A percentile compares a stretch with the other conserved stretches of the same genome.
These are phyloP conservation scores for Hylomyscus alleni DNA, from an alignment of 2,797 vertebrate species.

Conservation along the genomic window DNA sequence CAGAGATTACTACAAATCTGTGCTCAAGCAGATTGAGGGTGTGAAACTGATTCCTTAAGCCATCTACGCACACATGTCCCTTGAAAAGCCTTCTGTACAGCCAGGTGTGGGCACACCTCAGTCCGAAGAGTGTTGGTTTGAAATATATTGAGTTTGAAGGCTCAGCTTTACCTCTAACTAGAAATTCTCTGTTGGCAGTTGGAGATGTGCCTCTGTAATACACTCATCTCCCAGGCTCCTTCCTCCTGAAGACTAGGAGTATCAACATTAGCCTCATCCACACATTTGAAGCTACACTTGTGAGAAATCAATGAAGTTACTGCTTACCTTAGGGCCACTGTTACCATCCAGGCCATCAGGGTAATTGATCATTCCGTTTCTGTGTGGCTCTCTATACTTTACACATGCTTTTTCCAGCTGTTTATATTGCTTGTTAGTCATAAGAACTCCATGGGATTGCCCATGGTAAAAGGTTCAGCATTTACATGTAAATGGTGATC, in stretches of 20 bases:
- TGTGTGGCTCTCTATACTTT: neutral
- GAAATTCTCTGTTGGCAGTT: slow-evolving; percentile 59
- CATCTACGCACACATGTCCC: neutral
- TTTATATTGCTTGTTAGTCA: slow-evolving; percentile 30
- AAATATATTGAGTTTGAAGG: slow-evolving; percentile 44
- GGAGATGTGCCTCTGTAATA: slow-evolving; percentile 21
- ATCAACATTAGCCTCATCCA: neutral
- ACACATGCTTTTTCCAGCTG: slow-evolving; percentile 9
- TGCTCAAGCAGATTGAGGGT: slow-evolving; percentile 16
- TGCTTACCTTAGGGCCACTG: neutral
- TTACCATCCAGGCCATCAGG: neutral
- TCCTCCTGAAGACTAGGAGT: slow-evolving; percentile 12
- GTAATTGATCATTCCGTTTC: neutral
- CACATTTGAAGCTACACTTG: neutral
- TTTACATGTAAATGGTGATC: slow-evolving; percentile 39
- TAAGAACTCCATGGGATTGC: slow-evolving; percentile 8
- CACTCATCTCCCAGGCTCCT: slow-evolving; percentile 34
- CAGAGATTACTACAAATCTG: neutral
- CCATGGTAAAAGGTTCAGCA: neutral
- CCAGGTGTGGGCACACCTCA: neutral
- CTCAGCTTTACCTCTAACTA: slow-evolving; percentile 22
- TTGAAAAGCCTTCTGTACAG: neutral
- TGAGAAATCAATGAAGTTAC: neutral
- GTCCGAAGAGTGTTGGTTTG: slow-evolving; percentile 11
- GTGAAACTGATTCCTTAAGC: slow-evolving; percentile 5